Percentiles rank a stretch among this genome's conserved stretches.
Evolutionary conservation across 2,888 invertebrate species (phyloP).

Genomic region (Philaethria dido): DNA sequence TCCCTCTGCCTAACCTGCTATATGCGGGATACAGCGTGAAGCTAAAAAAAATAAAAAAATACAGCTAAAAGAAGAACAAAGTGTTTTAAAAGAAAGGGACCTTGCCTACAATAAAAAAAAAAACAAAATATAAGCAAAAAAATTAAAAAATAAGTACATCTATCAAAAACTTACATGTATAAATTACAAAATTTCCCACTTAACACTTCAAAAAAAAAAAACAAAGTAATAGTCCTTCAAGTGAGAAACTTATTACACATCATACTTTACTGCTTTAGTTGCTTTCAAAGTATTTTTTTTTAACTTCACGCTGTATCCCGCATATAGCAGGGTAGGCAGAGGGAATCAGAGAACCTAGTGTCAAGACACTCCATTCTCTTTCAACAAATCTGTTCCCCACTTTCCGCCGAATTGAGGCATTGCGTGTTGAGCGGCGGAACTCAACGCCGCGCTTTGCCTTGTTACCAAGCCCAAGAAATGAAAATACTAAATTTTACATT

Average conservation of each 20-base stretch:
- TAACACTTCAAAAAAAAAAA: background rate
- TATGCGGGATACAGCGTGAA: background rate
- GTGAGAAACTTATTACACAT: background rate
- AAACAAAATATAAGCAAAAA: background rate
- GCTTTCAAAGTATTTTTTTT: background rate
- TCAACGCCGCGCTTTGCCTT: too few species aligned
- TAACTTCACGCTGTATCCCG: too few species aligned
- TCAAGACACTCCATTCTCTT: background rate
- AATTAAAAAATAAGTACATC: background rate
- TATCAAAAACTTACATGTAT: background rate
- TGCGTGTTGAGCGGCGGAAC: too few species aligned
- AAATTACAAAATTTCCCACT: slow-evolving; percentile 5
- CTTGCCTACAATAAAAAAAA: too few species aligned
- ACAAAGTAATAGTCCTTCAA: background rate
- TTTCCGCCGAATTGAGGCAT: too few species aligned
- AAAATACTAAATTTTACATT: too few species aligned
- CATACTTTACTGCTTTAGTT: too few species aligned
- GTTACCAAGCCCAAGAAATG: too few species aligned
- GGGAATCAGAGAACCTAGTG: background rate
- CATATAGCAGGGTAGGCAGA: too few species aligned
- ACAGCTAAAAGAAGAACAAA: background rate
- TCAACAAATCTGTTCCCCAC: too few species aligned
- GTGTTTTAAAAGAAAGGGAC: background rate
- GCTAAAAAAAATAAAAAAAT: background rate
- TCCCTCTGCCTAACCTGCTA: too few species aligned